Evolutionary conservation across 2,888 invertebrate species (phyloP).

Genomic region (Drosophila greeni): DNA sequence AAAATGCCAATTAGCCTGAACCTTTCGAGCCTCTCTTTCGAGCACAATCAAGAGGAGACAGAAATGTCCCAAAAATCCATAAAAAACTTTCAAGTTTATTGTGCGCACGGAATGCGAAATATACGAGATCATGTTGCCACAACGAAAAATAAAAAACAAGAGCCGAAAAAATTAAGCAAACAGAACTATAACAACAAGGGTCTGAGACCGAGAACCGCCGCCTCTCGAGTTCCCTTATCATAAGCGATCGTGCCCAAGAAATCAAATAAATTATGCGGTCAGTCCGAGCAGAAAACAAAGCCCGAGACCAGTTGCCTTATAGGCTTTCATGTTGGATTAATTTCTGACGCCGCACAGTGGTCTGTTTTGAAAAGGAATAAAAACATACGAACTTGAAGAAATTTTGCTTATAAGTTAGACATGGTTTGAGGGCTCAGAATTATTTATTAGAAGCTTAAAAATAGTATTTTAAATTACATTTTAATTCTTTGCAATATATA

Average conservation of each 20-base stretch:
- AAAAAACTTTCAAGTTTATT: constrained; percentile 42
- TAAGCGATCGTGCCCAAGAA: constrained; percentile 37
- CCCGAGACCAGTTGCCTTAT: constrained; percentile 27
- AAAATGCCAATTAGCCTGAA: constrained; percentile 43
- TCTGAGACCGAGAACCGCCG: constrained; percentile 2
- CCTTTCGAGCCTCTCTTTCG: constrained; percentile 2
- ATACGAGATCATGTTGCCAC: constrained; percentile 59
- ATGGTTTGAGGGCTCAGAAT: accelerated
- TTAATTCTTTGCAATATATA: too few species aligned
- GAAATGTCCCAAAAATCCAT: constrained; percentile 13
- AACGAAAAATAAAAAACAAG: constrained; percentile 1
- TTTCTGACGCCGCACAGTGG: constrained; percentile 23
- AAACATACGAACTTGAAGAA: accelerated
- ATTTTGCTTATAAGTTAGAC: too few species aligned
- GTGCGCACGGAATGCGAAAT: constrained; percentile 68
- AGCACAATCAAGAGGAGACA: constrained; percentile 24
- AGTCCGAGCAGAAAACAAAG: constrained; percentile 16
- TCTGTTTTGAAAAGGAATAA: too few species aligned
- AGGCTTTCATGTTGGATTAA: constrained; percentile 37
- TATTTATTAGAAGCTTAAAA: neutral
- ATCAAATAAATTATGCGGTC: constrained; percentile 39
- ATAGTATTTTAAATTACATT: too few species aligned
- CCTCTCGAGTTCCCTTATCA: constrained; percentile 25
- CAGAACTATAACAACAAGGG: constrained; percentile 36
- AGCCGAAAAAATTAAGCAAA: constrained; percentile 16